These are phyloP conservation scores for Leptinotarsa peninsularis DNA, from an alignment of 2,888 invertebrate species.

Conservation along the genomic window DNA sequence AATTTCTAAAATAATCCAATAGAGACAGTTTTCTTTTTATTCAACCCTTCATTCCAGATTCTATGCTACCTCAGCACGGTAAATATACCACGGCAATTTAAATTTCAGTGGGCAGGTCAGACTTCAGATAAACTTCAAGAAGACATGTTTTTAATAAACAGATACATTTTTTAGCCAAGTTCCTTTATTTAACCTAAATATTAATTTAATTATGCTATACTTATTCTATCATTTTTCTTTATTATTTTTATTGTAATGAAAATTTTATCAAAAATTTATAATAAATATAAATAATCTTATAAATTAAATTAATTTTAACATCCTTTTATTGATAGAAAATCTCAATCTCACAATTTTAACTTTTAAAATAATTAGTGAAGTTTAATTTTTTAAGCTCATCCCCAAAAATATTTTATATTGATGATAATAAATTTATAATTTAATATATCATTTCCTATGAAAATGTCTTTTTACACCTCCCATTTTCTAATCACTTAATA, in stretches of 20 bases:
- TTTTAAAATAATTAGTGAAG: slow-evolving; percentile 45
- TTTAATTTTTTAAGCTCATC: slow-evolving; percentile 41
- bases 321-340: slow-evolving; percentile 69
- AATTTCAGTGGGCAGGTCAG: slow-evolving; percentile 78
- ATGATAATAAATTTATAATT: too few relatives aligned
- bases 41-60: slow-evolving; percentile 82
- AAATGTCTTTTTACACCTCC: too few relatives aligned
- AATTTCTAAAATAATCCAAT: slow-evolving; percentile 69
- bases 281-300: slow-evolving; percentile 66
- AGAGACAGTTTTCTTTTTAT: slow-evolving; percentile 76
- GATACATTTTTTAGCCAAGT: slow-evolving; percentile 73
- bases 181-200: slow-evolving; percentile 68
- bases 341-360: slow-evolving; percentile 70
- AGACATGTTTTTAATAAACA: slow-evolving; percentile 85
- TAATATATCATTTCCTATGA: too few relatives aligned
- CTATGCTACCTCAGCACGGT: slow-evolving; percentile 85
- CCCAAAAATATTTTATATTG: slow-evolving; percentile 12
- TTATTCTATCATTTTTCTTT: slow-evolving; percentile 72
- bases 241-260: slow-evolving; percentile 64
- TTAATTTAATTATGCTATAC: slow-evolving; percentile 64
- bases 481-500: too few relatives aligned
- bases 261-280: slow-evolving; percentile 66
- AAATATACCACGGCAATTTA: slow-evolving; percentile 80
- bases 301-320: slow-evolving; percentile 66
- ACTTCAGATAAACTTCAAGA: slow-evolving; percentile 71